phyloP scores from a whole-genome alignment of 2,888 invertebrate species.

The Drosophila lutescens region DNA sequence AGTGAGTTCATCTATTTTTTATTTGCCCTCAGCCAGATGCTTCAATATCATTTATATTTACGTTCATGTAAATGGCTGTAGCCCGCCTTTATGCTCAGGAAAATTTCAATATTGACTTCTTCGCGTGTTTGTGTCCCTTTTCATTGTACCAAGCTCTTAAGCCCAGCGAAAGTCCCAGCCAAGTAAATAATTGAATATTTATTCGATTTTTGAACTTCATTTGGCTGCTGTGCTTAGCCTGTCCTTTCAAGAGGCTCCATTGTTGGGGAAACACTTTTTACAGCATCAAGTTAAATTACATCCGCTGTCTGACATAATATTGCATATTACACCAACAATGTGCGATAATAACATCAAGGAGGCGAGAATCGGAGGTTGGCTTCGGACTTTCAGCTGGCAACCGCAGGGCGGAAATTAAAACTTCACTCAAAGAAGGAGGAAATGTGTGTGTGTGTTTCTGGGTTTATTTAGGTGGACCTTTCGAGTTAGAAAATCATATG shows the following conservation, averaged over 20 bases:
- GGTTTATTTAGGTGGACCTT: background rate
- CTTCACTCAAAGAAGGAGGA: constrained; percentile 32
- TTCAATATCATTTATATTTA: constrained; percentile 30
- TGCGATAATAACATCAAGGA: constrained; percentile 18
- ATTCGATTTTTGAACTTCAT: constrained; percentile 51
- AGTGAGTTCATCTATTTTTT: constrained; percentile 66
- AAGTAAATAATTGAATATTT: constrained; percentile 63
- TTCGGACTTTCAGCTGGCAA: constrained; percentile 32
- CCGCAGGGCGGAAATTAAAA: constrained; percentile 67
- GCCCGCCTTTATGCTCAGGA: constrained; percentile 27
- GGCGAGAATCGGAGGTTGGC: constrained; percentile 9
- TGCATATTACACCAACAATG: constrained; percentile 23
- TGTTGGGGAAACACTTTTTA: constrained; percentile 23
- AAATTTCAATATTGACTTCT: constrained; percentile 39
- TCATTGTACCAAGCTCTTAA: constrained; percentile 43
- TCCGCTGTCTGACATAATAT: constrained; percentile 42
- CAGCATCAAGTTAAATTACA: constrained; percentile 45
- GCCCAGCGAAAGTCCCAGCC: constrained; percentile 15
- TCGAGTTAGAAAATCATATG: background rate
- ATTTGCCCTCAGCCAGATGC: constrained; percentile 46
- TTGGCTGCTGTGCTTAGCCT: constrained; percentile 8
- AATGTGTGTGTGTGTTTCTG: background rate
- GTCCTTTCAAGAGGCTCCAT: constrained; percentile 11
- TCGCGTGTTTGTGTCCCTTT: constrained; percentile 16
- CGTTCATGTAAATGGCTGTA: constrained; percentile 23